A percentile compares a stretch with the other conserved stretches of the same genome.
phyloP scores from a whole-genome alignment of 2,888 invertebrate genomes.

The Ophraella communa region DNA sequence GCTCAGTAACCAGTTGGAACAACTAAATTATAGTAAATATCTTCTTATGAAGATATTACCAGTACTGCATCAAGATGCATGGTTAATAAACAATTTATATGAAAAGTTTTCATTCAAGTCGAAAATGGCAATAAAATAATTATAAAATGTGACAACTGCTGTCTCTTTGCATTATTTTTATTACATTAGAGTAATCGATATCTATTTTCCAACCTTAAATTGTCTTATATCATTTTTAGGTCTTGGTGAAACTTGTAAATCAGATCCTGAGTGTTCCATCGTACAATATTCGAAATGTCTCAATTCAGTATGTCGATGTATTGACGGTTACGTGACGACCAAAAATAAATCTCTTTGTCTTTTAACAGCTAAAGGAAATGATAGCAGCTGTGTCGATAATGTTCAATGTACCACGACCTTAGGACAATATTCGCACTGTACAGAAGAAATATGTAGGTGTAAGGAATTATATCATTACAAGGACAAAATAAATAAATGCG shows the following conservation, averaged over 20 bases:
- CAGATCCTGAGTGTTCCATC: constrained; percentile 45
- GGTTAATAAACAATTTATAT: too few relatives aligned
- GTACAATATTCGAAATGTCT: constrained; percentile 43
- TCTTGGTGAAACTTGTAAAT: constrained; percentile 46
- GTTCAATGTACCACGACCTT: constrained; percentile 47
- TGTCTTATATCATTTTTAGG: too few relatives aligned
- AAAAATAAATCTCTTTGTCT: constrained; percentile 43
- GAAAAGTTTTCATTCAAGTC: too few relatives aligned
- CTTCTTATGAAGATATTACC: too few relatives aligned
- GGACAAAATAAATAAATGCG: constrained; percentile 42
- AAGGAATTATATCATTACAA: constrained; percentile 47
- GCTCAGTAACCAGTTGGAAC: too few relatives aligned
- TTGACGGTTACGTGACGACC: constrained; percentile 39
- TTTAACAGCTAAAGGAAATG: constrained; percentile 38
- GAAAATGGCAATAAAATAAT: too few relatives aligned
- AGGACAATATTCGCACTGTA: constrained; percentile 45
- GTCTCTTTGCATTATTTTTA: not conserved
- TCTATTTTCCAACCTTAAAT: not conserved
- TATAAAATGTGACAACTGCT: not conserved
- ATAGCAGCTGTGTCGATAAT: constrained; percentile 45
- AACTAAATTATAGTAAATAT: too few relatives aligned
- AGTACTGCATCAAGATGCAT: too few relatives aligned
- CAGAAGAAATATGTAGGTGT: constrained; percentile 46
- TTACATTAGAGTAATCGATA: not conserved
- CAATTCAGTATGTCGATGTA: constrained; percentile 45